phyloP scores from a whole-genome alignment of 2,113 vertebrate genomes.

The Tupaia tana region DNA sequence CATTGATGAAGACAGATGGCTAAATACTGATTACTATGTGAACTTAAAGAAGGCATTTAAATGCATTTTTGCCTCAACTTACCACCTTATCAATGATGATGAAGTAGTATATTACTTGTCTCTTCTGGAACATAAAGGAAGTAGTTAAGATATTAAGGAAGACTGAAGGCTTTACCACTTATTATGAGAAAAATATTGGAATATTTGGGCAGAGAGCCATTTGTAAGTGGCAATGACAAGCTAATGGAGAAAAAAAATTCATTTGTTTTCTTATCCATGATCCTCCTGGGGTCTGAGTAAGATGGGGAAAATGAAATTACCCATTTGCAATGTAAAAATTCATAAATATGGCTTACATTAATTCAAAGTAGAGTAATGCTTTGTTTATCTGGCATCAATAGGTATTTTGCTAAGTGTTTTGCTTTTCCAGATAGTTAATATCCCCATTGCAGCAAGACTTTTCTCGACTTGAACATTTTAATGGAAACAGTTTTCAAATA shows the following conservation, averaged over 20 bases:
- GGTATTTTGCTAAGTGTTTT: slow-evolving; percentile 44
- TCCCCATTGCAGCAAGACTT: slow-evolving; percentile 16
- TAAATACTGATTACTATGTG: background rate
- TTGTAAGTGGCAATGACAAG: slow-evolving; percentile 44
- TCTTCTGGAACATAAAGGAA: background rate
- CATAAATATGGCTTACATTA: slow-evolving; percentile 60
- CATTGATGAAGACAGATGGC: background rate
- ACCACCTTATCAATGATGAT: background rate
- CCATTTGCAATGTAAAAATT: slow-evolving; percentile 47
- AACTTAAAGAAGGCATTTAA: slow-evolving; percentile 37
- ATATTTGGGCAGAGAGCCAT: slow-evolving; percentile 34
- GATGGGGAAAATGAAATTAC: slow-evolving; percentile 46
- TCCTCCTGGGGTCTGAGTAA: slow-evolving; percentile 10
- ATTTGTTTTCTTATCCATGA: slow-evolving; percentile 32
- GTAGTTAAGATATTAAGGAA: slow-evolving; percentile 11
- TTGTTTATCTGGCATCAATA: slow-evolving; percentile 48
- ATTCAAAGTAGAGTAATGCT: slow-evolving; percentile 47
- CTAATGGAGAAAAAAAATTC: slow-evolving; percentile 54
- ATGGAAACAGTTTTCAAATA: slow-evolving; percentile 53
- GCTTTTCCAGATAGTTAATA: slow-evolving; percentile 39
- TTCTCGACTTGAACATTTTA: slow-evolving; percentile 32
- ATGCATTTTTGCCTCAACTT: slow-evolving; percentile 38
- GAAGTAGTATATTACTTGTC: slow-evolving; percentile 15
- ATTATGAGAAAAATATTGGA: slow-evolving; percentile 33
- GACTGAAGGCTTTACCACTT: background rate